Conservation (phyloP, 92 coral and sea anemone genomes). For the Porites cylindrica region DNA sequence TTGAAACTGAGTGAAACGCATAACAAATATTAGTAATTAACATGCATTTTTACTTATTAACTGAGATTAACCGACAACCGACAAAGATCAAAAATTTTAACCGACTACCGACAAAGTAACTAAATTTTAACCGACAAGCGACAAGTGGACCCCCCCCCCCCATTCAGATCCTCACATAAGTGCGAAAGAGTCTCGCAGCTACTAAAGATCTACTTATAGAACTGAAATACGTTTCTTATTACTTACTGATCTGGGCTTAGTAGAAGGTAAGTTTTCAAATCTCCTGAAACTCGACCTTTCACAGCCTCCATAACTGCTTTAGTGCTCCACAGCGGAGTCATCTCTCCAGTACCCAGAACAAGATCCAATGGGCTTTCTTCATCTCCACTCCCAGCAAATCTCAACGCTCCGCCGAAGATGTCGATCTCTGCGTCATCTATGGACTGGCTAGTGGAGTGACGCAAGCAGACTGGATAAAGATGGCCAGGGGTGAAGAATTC, state of each 20-base stretch:
- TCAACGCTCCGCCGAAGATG: conserved; percentile 41
- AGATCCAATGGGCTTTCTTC: conserved; percentile 55
- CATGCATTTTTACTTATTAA: no score
- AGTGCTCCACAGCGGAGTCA: conserved; percentile 35
- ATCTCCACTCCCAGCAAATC: conserved; percentile 53
- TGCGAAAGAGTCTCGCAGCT: no score
- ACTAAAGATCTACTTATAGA: no score
- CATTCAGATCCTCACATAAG: no score
- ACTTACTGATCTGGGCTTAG: conserved; percentile 46
- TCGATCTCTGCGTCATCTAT: conserved; percentile 44
- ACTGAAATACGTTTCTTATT: background rate
- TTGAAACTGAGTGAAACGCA: no score
- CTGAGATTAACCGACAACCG: no score
- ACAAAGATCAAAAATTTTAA: no score
- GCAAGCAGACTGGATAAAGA: conserved; percentile 58
- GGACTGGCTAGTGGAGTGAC: conserved; percentile 51
- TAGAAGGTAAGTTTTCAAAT: conserved; percentile 13
- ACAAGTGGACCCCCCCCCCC: no score
- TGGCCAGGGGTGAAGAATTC: conserved; percentile 65
- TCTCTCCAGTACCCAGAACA: conserved; percentile 48
- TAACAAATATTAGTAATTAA: no score
- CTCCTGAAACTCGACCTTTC: background rate
- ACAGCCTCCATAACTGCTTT: conserved; percentile 32
- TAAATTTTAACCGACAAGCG: no score
- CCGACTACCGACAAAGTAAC: no score